Percentiles rank a stretch among this genome's conserved stretches.
Evolutionary conservation across 1,140 invertebrate genomes (phyloP).

Genomic region (Lucilia sericata): DNA sequence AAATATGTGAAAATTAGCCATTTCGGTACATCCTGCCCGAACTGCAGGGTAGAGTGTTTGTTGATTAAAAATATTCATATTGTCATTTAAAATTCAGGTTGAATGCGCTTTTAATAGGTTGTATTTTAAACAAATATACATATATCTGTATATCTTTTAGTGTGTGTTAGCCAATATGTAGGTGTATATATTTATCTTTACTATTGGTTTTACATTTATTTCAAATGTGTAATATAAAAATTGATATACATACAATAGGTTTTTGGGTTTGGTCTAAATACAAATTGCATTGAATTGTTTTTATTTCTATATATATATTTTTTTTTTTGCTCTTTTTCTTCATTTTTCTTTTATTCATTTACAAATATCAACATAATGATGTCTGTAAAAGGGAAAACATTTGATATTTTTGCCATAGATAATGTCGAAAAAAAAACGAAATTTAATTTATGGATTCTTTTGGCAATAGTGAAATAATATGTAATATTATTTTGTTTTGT

Average conservation of each 20-base stretch:
- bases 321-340: neutral
- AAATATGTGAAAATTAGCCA: too few species aligned
- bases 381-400: conserved; percentile 19
- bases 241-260: neutral
- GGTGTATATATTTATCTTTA: neutral
- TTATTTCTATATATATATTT: neutral
- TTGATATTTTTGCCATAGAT: conserved; percentile 1
- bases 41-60: neutral
- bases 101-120: conserved; percentile 26
- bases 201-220: neutral
- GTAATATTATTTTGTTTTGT: too few species aligned
- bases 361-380: conserved; percentile 9
- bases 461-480: neutral
- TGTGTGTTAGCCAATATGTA: neutral
- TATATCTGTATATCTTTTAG: too few species aligned
- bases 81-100: conserved; percentile 21
- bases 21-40: too few species aligned
- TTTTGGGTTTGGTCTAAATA: conserved; percentile 22
- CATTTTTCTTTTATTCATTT: neutral
- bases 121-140: neutral
- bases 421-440: neutral
- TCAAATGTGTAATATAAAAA: neutral
- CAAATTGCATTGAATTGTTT: conserved; percentile 6
- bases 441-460: conserved; percentile 13
- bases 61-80: neutral